Evolutionary conservation across 1,140 invertebrate genomes (phyloP).

Genomic region (Lepidurus packardi): DNA sequence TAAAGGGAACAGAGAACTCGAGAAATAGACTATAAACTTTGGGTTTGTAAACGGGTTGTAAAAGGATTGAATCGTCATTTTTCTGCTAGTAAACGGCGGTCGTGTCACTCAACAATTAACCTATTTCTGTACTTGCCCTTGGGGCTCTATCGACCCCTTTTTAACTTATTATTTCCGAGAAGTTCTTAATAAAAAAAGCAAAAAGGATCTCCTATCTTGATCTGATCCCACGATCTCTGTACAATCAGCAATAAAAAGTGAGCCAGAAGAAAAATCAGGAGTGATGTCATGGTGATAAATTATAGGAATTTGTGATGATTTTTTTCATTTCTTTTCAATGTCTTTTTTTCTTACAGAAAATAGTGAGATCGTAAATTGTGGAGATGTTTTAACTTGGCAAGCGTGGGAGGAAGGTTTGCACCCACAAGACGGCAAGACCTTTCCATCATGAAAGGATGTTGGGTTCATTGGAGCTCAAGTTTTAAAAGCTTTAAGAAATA

Average conservation of each 20-base stretch:
- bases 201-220: background rate
- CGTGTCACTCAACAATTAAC: background rate
- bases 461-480: background rate
- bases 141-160: background rate
- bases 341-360: background rate
- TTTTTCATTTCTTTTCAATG: background rate
- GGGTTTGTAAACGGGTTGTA: background rate
- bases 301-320: background rate
- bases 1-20: too few relatives aligned
- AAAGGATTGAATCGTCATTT: background rate
- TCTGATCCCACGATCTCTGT: background rate
- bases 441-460: conserved; percentile 10
- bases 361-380: background rate
- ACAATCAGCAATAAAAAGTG: background rate
- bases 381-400: background rate
- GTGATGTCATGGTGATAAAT: background rate
- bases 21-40: too few relatives aligned
- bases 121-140: background rate
- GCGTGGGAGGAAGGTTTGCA: conserved; percentile 8
- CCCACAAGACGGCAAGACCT: background rate
- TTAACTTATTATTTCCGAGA: too few relatives aligned
- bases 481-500: background rate
- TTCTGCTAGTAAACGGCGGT: background rate
- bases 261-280: background rate
- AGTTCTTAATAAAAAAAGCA: too few relatives aligned